Percentiles rank a stretch among this genome's conserved stretches.
phyloP scores from a whole-genome alignment of 2,113 vertebrate species.

The Suricata suricatta region DNA sequence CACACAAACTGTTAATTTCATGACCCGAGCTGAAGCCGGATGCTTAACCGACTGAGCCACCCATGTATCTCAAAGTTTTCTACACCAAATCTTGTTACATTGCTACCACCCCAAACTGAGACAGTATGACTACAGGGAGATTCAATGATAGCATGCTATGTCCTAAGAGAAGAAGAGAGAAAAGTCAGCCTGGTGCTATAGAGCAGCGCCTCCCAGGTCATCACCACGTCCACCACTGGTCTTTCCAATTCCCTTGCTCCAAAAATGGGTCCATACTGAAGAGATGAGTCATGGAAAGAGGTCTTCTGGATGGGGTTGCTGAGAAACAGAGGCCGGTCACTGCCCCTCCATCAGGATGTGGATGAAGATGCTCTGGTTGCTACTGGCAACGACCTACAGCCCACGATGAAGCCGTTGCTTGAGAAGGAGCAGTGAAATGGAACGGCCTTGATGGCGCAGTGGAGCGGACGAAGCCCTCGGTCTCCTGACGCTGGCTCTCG shows the following conservation, averaged over 20 bases:
- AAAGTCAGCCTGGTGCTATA: rapidly evolving
- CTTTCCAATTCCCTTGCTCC: not conserved
- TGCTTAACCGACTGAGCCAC: no score
- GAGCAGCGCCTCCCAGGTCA: rapidly evolving
- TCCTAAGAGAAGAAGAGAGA: not conserved
- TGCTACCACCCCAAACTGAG: not conserved
- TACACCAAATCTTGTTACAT: no score
- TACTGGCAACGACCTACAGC: not conserved
- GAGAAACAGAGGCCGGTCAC: no score
- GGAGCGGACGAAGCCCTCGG: no score
- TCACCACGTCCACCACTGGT: no score
- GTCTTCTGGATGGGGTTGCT: not conserved
- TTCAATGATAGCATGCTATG: not conserved
- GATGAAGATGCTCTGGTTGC: not conserved
- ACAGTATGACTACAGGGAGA: not conserved
- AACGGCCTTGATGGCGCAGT: no score
- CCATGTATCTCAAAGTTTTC: not conserved
- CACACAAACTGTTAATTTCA: no score
- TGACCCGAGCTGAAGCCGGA: no score
- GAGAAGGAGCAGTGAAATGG: not conserved
- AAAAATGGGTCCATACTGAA: not conserved
- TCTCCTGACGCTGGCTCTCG: no score
- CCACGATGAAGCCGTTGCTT: not conserved
- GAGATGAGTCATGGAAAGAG: not conserved
- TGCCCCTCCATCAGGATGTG: rapidly evolving